Base-by-base conservation (phyloP, 2,113 vertebrate genomes). In the Festucalex cinctus region DNA sequence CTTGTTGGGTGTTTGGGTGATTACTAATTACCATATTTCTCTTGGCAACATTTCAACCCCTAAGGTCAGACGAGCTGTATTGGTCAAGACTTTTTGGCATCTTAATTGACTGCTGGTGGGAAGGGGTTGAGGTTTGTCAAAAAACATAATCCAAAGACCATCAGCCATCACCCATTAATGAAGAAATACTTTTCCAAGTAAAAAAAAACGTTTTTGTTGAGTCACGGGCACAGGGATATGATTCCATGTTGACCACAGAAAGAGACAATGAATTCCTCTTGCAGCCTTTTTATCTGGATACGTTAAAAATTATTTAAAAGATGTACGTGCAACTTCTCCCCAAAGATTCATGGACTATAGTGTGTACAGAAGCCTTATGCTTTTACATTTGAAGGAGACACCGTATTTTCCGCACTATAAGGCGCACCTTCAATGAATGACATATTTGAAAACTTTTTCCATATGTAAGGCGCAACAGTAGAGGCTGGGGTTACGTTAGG, bases 1-100 rank as follows among this genome's bases (percentile, higher is more conserved):
- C 72, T 51, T 51, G n/a, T 51, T n/a, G 48, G 76, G 69, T 59
- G 63, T 83, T 83, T 87, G 82, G 87, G 78, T 57, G 13, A 22
- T 62, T 12, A 66, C 77, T 77, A 88, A 63, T 16, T 46, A 19
- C 5, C 43, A 46, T 14, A 16, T 14, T 46, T 46, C 1, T 19
- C 43, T 14, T 46, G 43, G 48, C 9, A 51, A 48, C 6, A 48
- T 20, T 48, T 10, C 20, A 7, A 7, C n/a, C 20, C 6, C 17
- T 3, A 46, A 46, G 4, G 17, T 6, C 44, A 46, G 16, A 46
- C 44, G 17, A 20, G 17, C 17, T 2, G 17, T 6, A 46, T 46
- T 46, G 44, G 1, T 20, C 17, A 7, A 22, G 20, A 22, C 9
- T 51, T 51, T n/a, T 22, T 51, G 48, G 20, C 48, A 51, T n/a